Base-by-base conservation (phyloP, 2,888 invertebrate genomes). In the Drosophila prostipennis region DNA sequence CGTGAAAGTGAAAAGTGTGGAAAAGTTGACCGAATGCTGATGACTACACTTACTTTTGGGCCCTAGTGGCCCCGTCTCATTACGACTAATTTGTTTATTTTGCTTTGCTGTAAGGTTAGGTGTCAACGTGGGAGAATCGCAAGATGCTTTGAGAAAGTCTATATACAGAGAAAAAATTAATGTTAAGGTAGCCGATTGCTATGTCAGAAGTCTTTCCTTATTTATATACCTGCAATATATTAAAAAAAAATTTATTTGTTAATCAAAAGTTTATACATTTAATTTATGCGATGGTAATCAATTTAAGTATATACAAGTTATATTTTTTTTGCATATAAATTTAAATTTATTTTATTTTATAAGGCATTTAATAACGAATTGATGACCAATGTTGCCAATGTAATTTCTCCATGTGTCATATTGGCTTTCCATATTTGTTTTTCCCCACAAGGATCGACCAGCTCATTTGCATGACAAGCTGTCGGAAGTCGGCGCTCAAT, bases 401-500 rank as follows among this genome's bases (percentile, higher is more conserved):
- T 37, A 32, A 26, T 48, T 69, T 49, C 56, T 43, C 49, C 56
- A n/a, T 55, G 23, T 36, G 43, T 7, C 39, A n/a, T 52, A 32
- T 43, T 51, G 32, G 45, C 39, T 65, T 39, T 37, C 46, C 53
- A 34, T 48, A 34, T 19, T 48, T 34, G 32, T 69, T 57, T 58
- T 36, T n/a, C 51, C 39, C 65, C 64, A 70, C 42, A 77, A 87
- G 77, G 77, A 77, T 79, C 80, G 77, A 63, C 48, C 58, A 16
- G 48, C 71, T 73, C 73, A 85, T 82, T 82, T 87, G 78, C 86
- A 87, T 87, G 83, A 75, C 86, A 79, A 77, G 71, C 78, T 87
- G 82, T 77, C 82, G 82, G 82, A 82, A 82, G 86, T 73, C 43
- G 53, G 39, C 26, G 52, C 54, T 65, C 53, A 60, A 69, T 77